Conservation (phyloP, 2,113 vertebrate genomes). For the Myotis davidii region DNA sequence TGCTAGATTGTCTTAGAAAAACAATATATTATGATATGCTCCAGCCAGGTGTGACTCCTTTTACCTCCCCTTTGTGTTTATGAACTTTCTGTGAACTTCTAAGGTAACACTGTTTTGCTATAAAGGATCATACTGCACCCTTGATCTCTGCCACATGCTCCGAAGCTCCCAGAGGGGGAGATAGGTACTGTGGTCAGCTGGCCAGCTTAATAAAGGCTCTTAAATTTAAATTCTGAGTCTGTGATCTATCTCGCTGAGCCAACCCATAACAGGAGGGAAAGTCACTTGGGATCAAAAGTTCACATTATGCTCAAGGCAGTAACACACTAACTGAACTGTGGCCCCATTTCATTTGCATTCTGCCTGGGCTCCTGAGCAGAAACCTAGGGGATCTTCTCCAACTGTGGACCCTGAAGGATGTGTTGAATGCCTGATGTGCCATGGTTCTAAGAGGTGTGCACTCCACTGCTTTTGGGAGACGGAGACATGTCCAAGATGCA, state of each 20-base stretch:
- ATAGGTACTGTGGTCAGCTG: too few species aligned
- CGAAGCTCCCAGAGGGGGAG: too few species aligned
- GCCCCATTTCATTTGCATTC: not conserved
- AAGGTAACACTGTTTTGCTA: too few species aligned
- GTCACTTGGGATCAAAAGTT: not conserved
- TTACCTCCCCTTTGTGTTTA: too few species aligned
- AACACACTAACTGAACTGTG: not conserved
- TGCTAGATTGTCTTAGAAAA: too few species aligned
- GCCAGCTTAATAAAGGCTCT: too few species aligned
- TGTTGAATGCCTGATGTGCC: not conserved
- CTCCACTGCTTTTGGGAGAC: not conserved
- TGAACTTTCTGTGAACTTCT: too few species aligned
- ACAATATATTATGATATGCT: too few species aligned
- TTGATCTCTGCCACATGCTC: too few species aligned
- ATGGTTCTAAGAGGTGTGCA: conserved; percentile 9
- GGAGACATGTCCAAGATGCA: not conserved
- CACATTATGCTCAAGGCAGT: not conserved
- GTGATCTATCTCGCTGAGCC: too few species aligned
- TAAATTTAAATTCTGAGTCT: not conserved
- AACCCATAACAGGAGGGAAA: not conserved
- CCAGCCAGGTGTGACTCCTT: too few species aligned
- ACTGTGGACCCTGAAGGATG: not conserved
- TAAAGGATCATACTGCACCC: too few species aligned
- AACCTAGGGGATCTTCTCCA: not conserved
- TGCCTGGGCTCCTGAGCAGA: not conserved